Conservation (phyloP, 2,113 vertebrate species). For the Rousettus leschenaultii region DNA sequence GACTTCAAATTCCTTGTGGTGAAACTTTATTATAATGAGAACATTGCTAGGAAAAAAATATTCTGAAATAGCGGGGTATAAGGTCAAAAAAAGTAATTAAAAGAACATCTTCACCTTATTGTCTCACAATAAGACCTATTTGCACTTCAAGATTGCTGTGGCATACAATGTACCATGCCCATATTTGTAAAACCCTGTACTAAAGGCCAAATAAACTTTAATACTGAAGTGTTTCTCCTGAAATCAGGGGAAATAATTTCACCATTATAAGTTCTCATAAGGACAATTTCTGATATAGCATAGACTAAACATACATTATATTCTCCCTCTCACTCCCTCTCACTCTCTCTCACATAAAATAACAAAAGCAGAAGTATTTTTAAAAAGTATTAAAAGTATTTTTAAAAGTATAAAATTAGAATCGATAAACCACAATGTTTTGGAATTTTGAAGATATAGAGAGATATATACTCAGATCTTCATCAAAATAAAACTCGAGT, state of each 20-base stretch:
- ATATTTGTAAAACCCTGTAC: not conserved
- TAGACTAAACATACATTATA: not conserved
- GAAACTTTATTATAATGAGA: conserved; percentile 61
- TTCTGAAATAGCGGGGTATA: conserved; percentile 30
- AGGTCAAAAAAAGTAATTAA: conserved; percentile 43
- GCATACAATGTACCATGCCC: not conserved
- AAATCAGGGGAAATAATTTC: not conserved
- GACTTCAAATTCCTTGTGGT: conserved; percentile 63
- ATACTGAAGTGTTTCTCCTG: not conserved
- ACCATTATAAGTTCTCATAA: not conserved
- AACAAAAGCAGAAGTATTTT: not conserved
- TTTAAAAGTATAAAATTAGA: not conserved
- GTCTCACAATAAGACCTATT: conserved; percentile 11
- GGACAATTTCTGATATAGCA: not conserved
- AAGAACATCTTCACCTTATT: conserved; percentile 42
- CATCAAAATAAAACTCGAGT: not conserved
- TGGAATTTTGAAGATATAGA: not conserved
- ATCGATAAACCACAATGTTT: not conserved
- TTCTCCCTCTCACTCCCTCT: not conserved
- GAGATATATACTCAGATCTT: not conserved
- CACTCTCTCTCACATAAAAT: not conserved
- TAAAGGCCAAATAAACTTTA: not conserved
- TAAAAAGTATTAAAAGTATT: not conserved
- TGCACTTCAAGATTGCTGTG: not conserved
- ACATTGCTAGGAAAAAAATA: conserved; percentile 47